A percentile compares a stretch with the other conserved stretches of the same genome.
phyloP scores from a whole-genome alignment of 30 jellyfish, hydroid and myxozoan species.

The Morbakka virulenta region DNA sequence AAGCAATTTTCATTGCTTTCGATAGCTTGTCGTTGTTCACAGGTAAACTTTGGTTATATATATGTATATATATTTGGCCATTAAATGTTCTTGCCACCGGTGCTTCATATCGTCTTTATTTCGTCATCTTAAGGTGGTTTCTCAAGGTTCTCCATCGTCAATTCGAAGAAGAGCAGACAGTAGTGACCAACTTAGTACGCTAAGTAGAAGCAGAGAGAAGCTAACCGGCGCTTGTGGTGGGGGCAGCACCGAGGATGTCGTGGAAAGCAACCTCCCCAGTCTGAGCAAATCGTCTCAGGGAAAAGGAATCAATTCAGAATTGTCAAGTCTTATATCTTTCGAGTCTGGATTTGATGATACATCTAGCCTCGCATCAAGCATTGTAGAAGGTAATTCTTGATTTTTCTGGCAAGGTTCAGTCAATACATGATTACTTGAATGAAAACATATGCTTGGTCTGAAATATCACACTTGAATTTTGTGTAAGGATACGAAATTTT shows the following conservation, averaged over 20 bases:
- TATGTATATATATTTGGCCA: no score
- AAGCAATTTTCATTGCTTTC: no score
- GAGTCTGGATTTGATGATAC: conserved; percentile 98
- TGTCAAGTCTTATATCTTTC: conserved; percentile 86
- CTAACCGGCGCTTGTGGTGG: neutral
- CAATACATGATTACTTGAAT: no score
- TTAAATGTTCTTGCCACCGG: no score
- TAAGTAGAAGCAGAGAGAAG: neutral
- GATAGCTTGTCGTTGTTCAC: no score
- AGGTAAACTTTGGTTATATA: no score
- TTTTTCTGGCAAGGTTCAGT: no score
- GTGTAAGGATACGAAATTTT: no score
- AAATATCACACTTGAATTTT: no score
- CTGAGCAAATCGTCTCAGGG: neutral
- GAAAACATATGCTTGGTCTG: no score
- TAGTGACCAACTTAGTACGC: neutral
- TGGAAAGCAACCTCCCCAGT: neutral
- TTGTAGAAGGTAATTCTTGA: conserved; percentile 97
- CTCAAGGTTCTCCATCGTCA: neutral
- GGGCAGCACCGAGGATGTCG: neutral
- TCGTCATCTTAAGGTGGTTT: neutral
- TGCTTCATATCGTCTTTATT: no score
- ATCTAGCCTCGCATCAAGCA: conserved; percentile 91
- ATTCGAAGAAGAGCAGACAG: neutral
- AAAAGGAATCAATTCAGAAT: conserved; percentile 54